Evolutionary conservation across 2,113 vertebrate species (phyloP), one percentile per base, ranked within the genome.

Genomic region (Paedocypris sp.): DNA sequence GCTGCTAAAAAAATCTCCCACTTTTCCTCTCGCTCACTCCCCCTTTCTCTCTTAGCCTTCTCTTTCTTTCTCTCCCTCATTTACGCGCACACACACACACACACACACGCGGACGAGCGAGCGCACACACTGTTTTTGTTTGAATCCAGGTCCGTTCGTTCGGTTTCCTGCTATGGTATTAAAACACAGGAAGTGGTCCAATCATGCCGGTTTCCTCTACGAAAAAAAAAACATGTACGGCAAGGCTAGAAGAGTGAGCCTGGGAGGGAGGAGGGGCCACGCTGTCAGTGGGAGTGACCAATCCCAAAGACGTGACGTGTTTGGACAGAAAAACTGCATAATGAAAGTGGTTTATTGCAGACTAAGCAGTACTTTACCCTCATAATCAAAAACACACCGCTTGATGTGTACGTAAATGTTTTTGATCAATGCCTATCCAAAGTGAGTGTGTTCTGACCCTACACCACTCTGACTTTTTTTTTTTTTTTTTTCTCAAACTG

Each of bases 1-100:
- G 86, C 86, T 87, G 86, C 86, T 86, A 85, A 86, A 87, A 86
- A 87, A 87, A 85, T 83, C 82, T 82, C 80, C 75, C 79, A 79
- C 75, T 76, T 83, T 82, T 79, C 67, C 74, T 75, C 76, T 72
- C 75, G 71, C 77, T 68, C 77, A 76, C 83, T 69, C 75, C 33
- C 77, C 74, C 33, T 70, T 68, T 65, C 70, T 45, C 62, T 41
- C 47, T 22, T 13, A 42, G 39, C 52, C 6, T 64, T 45, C 53
- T 29, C 48, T 57, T 51, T 53, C 73, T 49, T 60, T 16, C 73
- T 66, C 73, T 26, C 74, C 31, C 64, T 12, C 67, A 6, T 63
- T 8, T 46, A 70, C 70, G 53, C 41, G 58, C 42, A 20, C 48
- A 46, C 58, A 62, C 49, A 56, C 26, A n/a, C n/a, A n/a, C n/a